Percentiles rank a stretch among this genome's conserved stretches.
Evolutionary conservation across 2,797 vertebrate species (phyloP).

Genomic region (Lacerta viridis): DNA sequence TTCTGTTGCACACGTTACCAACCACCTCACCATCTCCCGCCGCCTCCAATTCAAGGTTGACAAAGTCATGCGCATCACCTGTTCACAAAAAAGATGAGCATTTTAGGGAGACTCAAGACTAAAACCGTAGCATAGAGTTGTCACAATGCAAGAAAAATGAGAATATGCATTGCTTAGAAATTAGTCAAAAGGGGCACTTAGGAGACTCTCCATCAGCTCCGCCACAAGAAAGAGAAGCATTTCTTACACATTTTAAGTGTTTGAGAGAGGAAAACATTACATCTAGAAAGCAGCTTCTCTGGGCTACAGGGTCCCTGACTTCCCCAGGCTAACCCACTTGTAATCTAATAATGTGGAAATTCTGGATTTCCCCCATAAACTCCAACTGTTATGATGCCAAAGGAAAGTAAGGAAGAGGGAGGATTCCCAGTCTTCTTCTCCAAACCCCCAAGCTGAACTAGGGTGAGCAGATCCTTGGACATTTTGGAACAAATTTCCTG

Average conservation of each 20-base stretch:
- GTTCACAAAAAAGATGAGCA: constrained; percentile 54
- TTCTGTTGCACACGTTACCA: constrained; percentile 99
- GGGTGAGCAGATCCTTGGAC: neutral
- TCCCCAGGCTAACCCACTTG: neutral
- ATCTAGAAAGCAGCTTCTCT: neutral
- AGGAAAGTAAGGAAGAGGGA: neutral
- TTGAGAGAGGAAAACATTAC: neutral
- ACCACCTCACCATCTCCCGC: constrained; percentile 98
- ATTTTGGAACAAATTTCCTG: neutral
- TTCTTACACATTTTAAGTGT: neutral
- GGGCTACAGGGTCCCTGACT: neutral
- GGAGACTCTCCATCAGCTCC: neutral
- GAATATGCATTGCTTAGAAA: neutral
- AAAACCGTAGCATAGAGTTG: constrained; percentile 8
- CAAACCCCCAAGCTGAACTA: neutral
- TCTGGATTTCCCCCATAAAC: neutral
- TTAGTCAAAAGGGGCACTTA: neutral
- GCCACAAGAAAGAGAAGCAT: neutral
- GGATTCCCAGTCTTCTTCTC: neutral
- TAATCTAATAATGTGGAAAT: neutral
- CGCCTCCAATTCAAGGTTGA: constrained; percentile 98
- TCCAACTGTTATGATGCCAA: neutral
- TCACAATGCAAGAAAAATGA: neutral
- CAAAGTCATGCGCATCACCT: constrained; percentile 99
- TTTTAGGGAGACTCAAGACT: constrained; percentile 10